Percentiles rank a stretch among this genome's conserved stretches.
phyloP scores from a whole-genome alignment of 2,888 invertebrate species.

The Calameuta filiformis region DNA sequence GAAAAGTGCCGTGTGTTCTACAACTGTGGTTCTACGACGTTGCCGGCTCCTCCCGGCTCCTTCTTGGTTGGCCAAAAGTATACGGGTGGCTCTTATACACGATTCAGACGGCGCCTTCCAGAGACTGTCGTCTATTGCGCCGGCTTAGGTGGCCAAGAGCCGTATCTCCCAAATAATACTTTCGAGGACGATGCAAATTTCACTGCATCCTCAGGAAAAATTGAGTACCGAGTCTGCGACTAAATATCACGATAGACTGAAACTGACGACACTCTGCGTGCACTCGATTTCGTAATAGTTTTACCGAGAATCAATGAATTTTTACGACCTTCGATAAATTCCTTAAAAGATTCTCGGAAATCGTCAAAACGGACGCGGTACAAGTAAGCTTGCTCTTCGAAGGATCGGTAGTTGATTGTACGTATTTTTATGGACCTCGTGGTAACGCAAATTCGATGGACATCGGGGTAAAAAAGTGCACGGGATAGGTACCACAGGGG shows the following conservation, averaged over 20 bases:
- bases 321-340: neutral
- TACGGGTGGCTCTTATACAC: neutral
- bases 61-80: neutral
- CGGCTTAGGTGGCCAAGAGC: neutral
- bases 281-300: neutral
- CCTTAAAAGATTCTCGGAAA: neutral
- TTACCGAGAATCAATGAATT: neutral
- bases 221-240: neutral
- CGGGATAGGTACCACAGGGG: no score
- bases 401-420: neutral
- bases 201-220: neutral
- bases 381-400: neutral
- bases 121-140: neutral
- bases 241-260: neutral
- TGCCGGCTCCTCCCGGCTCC: constrained; percentile 2
- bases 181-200: neutral
- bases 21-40: constrained; percentile 7
- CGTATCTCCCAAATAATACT: neutral
- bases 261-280: neutral
- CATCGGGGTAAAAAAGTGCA: neutral
- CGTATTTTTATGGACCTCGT: neutral
- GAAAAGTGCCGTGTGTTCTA: constrained; percentile 9
- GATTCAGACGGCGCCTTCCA: neutral
- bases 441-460: neutral
- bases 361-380: neutral